Conservation (phyloP, 1,140 invertebrate genomes). For the Diabrotica virgifera region DNA sequence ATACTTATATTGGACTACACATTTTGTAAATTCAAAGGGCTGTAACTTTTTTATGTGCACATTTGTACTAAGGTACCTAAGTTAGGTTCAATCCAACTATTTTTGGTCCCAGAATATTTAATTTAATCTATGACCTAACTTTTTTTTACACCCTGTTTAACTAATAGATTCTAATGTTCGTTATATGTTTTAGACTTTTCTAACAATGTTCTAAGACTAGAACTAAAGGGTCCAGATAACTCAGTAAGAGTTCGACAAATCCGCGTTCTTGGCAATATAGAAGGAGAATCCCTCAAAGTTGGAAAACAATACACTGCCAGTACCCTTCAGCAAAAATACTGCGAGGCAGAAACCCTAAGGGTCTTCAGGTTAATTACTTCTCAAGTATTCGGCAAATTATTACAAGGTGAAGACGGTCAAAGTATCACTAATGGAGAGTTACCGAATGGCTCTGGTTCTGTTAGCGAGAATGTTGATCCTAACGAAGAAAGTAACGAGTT, state of each 20-base stretch:
- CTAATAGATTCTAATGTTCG: too few species aligned
- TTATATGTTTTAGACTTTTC: slow-evolving; percentile 47
- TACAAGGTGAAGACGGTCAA: slow-evolving; percentile 57
- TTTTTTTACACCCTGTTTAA: too few species aligned
- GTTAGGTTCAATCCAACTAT: too few species aligned
- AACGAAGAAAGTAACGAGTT: slow-evolving; percentile 78
- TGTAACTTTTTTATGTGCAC: too few species aligned
- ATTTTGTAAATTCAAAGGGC: too few species aligned
- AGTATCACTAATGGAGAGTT: slow-evolving; percentile 41
- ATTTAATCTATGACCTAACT: too few species aligned
- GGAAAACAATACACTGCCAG: slow-evolving; percentile 53
- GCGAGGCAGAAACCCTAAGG: slow-evolving; percentile 87
- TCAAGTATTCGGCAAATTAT: slow-evolving; percentile 89
- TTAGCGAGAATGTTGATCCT: slow-evolving; percentile 53
- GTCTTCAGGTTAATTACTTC: slow-evolving; percentile 93
- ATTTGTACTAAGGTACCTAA: too few species aligned
- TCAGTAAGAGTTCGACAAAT: slow-evolving; percentile 86
- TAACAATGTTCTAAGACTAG: slow-evolving; percentile 66
- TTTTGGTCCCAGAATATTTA: too few species aligned
- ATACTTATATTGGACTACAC: too few species aligned
- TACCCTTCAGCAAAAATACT: slow-evolving; percentile 76
- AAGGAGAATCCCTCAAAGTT: slow-evolving; percentile 54
- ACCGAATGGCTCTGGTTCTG: slow-evolving; percentile 48
- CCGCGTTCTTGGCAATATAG: slow-evolving; percentile 57
- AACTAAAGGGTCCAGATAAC: slow-evolving; percentile 88